Evolutionary conservation across 2,797 vertebrate species (phyloP), one percentile per base, ranked within the genome.

Genomic region (Serranus cabrilla): DNA sequence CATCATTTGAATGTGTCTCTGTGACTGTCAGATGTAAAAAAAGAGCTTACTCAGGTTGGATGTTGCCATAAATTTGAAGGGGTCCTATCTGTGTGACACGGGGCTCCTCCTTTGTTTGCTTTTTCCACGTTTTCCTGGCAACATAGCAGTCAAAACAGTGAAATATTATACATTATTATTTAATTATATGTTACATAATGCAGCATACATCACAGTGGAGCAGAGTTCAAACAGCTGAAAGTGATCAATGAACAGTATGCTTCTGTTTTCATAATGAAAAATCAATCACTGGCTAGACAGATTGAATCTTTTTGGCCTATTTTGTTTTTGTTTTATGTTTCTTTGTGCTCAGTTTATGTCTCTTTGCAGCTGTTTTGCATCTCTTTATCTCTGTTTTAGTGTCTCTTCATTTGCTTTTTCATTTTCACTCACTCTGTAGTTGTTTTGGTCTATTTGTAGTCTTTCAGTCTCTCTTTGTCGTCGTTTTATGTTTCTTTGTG

Each of bases 1-100:
- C 18, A 50, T 12, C 21, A 27, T 16, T 12, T 46, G 10, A 60
- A 43, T 34, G 9, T 25, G 12, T 56, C 21, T 34, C 2, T 20
- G 17, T 16, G 49, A 3, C 12, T 64, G 18, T 66, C 16, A 56
- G 31, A 31, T 6, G 60, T 31, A 62, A 6, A 73, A 42, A 11
- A 16, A 23, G 21, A 4, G 72, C 82, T 86, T 85, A 92, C 88
- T 89, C 84, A 18, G 66, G 79, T 47, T 73, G 72, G 80, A 91
- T 69, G 76, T 78, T 87, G 49, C 85, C 85, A 20, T 85, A 55
- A 62, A 91, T 86, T 34, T 76, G 71, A 65, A 91, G 45, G 1
- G 81, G 76, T 76, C 88, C 86, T 13, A 87, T 81, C 34, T 80
- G 68, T 14, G 27, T 86, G 74, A 89, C 21, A 46, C 2, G 2